Percentiles rank a stretch among this genome's conserved stretches.
These are phyloP conservation scores for Leucophenga varia DNA, from an alignment of 1,140 invertebrate species.

Conservation along the genomic window DNA sequence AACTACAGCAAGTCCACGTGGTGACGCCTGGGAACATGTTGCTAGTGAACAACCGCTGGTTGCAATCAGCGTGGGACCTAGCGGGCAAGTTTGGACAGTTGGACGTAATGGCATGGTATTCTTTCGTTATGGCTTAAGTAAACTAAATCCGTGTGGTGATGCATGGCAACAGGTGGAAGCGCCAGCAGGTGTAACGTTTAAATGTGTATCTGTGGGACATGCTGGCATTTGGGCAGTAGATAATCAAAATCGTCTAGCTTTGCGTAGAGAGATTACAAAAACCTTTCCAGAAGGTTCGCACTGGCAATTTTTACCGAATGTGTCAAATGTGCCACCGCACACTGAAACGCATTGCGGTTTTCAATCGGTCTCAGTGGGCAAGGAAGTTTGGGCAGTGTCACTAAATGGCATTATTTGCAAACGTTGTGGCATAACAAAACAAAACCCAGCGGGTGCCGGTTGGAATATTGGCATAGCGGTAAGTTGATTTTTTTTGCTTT, in stretches of 20 bases:
- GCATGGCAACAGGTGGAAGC: conserved; percentile 48
- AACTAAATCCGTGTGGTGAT: conserved; percentile 65
- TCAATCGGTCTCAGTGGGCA: conserved; percentile 66
- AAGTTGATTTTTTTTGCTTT: conserved; percentile 36
- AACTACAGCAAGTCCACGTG: conserved; percentile 67
- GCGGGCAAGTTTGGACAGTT: conserved; percentile 79
- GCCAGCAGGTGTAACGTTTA: conserved; percentile 65
- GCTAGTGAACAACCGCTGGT: conserved; percentile 74
- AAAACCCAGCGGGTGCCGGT: conserved; percentile 70
- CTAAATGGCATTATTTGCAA: conserved; percentile 71
- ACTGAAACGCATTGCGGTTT: conserved; percentile 62
- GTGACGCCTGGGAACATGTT: conserved; percentile 77
- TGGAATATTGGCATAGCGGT: conserved; percentile 76
- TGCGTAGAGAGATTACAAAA: conserved; percentile 67
- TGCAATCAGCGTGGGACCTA: conserved; percentile 69
- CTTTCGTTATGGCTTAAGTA: conserved; percentile 69
- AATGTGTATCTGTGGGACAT: conserved; percentile 72
- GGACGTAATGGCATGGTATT: conserved; percentile 83
- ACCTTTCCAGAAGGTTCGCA: conserved; percentile 73
- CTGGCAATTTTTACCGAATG: conserved; percentile 67
- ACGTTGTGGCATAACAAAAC: conserved; percentile 69
- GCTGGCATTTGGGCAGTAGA: conserved; percentile 73
- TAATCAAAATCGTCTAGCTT: conserved; percentile 63
- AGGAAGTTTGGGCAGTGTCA: conserved; percentile 73
- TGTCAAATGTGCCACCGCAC: conserved; percentile 63